Evolutionary conservation across 2,113 vertebrate species (phyloP), one percentile per base, ranked within the genome.

Genomic region (Gallinago undulata): DNA sequence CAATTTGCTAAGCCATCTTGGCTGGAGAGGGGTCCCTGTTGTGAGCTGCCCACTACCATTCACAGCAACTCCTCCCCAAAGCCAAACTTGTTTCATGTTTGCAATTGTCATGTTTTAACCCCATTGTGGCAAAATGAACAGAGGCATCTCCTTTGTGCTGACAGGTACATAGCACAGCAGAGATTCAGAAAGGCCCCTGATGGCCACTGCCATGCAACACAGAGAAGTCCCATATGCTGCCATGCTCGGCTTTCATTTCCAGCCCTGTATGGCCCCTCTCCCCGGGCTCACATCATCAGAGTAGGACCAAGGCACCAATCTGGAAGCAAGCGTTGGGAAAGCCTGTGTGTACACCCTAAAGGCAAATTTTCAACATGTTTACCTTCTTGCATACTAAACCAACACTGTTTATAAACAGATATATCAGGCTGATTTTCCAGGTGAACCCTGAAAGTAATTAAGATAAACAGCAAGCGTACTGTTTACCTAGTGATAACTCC

Each of bases 151-250:
- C 45, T 50, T 48, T 12, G 13, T 16, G 25, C 45, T 24, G n/a
- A 67, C 30, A 43, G n/a, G 27, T 11, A 7, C 35, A 23, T 17
- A 25, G 24, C 39, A 68, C 5, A 43, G 19, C 12, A 9, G 27
- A 45, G 23, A 45, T 43, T 84, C 73, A 56, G 56, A 78, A 57
- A 50, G 12, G 50, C 6, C 4, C 8, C 51, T 28, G 50, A 35
- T 31, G 0, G 2, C 24, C 1, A 2, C 21, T 35, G 77, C 30
- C 59, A 41, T 4, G 1, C 28, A 24, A 73, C 0, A 1, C 13
- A 7, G 41, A 19, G 3, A 16, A 37, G 45, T 51, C 31, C 37
- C 11, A 9, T 3, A 30, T 1, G 1, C 9, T 67, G 50, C 72
- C 13, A 11, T 16, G 41, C 63, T 48, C 1, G 0, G 47, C n/a